Conservation (phyloP, 35 echinoderm and acorn worm species). For the Nesometra sesokonis region DNA sequence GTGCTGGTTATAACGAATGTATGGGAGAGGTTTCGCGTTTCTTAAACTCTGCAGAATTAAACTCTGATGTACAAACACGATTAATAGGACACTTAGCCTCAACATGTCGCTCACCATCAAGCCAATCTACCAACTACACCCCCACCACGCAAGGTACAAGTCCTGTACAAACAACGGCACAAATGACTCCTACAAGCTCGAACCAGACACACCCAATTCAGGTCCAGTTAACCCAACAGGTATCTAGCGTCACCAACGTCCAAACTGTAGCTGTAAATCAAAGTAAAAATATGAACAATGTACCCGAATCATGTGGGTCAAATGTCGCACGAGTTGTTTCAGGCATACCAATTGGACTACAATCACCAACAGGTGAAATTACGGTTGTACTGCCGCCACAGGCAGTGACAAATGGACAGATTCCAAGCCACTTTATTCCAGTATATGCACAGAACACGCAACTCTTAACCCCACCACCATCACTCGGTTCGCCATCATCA, state of each 20-base stretch:
- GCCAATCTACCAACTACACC: background rate
- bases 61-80: constrained; percentile 34
- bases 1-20: constrained; percentile 86
- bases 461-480: constrained; percentile 32
- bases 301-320: background rate
- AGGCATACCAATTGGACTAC: constrained; percentile 71
- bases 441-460: constrained; percentile 83
- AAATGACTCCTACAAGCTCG: constrained; percentile 6
- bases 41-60: constrained; percentile 23
- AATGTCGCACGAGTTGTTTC: constrained; percentile 54
- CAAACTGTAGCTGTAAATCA: constrained; percentile 30
- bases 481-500: constrained; percentile 30
- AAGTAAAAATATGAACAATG: constrained; percentile 21
- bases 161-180: constrained; percentile 31
- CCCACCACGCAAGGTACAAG: constrained; percentile 5
- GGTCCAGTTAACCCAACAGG: constrained; percentile 16
- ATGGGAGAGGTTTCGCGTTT: constrained; percentile 78
- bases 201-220: constrained; percentile 33
- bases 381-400: constrained; percentile 81
- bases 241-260: constrained; percentile 3
- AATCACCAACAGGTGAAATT: constrained; percentile 62
- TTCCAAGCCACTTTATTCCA: constrained; percentile 98
- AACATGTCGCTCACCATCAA: constrained; percentile 27
- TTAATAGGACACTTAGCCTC: constrained; percentile 78
- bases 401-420: constrained; percentile 67